Percentiles rank a stretch among this genome's conserved stretches.
Conservation (phyloP, 2,888 invertebrate genomes). For the Agrochola litura region DNA sequence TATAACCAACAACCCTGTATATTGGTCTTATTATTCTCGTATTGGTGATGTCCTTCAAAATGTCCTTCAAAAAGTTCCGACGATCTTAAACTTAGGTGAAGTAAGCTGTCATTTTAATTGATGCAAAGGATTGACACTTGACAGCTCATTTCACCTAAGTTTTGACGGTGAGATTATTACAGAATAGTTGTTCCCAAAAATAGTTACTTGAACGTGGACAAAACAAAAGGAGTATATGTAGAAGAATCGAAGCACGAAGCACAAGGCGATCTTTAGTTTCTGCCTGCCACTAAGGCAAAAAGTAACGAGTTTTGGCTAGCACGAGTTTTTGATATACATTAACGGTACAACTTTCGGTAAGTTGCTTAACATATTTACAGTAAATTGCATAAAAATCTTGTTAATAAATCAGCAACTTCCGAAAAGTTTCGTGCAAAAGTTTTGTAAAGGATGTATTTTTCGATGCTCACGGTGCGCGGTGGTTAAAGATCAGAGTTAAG, state of each 20-base stretch:
- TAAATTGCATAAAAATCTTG: slow-evolving; percentile 7
- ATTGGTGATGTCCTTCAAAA: neutral
- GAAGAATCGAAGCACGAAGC: neutral
- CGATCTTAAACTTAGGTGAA: neutral
- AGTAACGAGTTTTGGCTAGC: neutral
- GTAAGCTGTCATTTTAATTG: neutral
- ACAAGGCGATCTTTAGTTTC: neutral
- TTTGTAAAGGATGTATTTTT: neutral
- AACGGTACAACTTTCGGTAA: neutral
- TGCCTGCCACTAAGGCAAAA: neutral
- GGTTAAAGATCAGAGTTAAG: neutral
- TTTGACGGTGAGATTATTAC: neutral
- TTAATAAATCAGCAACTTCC: neutral
- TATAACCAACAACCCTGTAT: no score
- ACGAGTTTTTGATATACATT: neutral
- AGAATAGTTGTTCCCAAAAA: no score
- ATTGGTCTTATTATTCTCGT: neutral
- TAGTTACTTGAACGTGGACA: neutral
- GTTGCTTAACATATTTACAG: neutral
- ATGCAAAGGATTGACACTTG: no score
- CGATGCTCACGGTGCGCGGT: no score
- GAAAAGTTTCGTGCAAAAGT: neutral
- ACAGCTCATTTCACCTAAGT: neutral
- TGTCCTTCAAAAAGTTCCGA: neutral
- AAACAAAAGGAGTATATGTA: neutral